Evolutionary conservation across 1,140 invertebrate genomes (phyloP), one percentile per base, ranked within the genome.

Genomic region (Steinernema feltiae): DNA sequence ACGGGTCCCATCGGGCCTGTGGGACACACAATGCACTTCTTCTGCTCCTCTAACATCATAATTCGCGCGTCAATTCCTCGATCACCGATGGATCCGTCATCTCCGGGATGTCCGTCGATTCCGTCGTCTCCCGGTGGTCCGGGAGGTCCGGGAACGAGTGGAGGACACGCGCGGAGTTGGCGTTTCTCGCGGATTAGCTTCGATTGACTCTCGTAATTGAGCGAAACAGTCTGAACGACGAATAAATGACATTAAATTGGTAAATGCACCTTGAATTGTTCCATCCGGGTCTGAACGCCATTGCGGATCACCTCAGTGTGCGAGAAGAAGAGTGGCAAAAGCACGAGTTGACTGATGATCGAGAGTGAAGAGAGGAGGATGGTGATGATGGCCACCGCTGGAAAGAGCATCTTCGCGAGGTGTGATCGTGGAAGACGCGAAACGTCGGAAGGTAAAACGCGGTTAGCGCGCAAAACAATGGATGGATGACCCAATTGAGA

Each of bases 81-180:
- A 3, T 53, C n/a, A 35, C 76, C 76, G 30, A 63, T 31, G 21
- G 70, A 32, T 69, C 76, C 76, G 48, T 77, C 76, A 0, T 41
- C 69, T 63, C 76, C 76, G 27, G 71, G 71, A 12, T 73, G 48
- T 69, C 76, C 76, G 21, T 72, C 76, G 72, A 70, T 32, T 77
- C 76, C 76, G 31, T 71, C 71, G 29, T 48, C 53, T 63, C 76
- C 76, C 41, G 71, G 71, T 63, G 76, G 76, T 46, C 76, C 76
- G 46, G 72, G 35, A 21, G 70, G 71, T 31, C 76, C 76, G 24
- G 53, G 53, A 63, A 63, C 15, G 3, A 21, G 12, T 7, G 53
- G 53, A 63, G 53, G 53, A 63, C 53, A 63, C 24, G 15, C 24
- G 7, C 24, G 53, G 7, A 63, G 53, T 63, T 63, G 53, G 15